Evolutionary conservation across 2,113 vertebrate genomes (phyloP).

Genomic region (Ailuropoda melanoleuca): DNA sequence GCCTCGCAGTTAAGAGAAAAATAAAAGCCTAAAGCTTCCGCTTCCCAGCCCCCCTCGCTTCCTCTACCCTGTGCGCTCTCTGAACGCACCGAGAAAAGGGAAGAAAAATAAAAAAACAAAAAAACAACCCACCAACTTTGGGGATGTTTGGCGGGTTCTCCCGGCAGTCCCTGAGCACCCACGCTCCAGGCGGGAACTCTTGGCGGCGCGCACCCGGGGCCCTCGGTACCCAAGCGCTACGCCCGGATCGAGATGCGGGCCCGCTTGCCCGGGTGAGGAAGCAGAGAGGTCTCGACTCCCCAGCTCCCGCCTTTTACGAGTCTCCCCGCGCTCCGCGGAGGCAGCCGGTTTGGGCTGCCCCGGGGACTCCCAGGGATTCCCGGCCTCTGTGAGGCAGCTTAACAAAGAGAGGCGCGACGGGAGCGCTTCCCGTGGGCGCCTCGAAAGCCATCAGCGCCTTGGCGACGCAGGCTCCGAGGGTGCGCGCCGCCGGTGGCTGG

Average conservation of each 20-base stretch:
- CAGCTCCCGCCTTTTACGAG: slow-evolving; percentile 32
- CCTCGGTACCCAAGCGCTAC: neutral
- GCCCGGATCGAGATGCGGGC: neutral
- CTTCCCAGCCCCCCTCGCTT: slow-evolving; percentile 42
- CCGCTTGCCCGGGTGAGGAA: neutral
- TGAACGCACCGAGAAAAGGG: neutral
- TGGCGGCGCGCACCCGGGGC: neutral
- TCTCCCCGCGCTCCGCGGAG: neutral
- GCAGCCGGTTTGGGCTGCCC: neutral
- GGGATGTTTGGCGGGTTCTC: neutral
- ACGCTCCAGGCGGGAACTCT: neutral
- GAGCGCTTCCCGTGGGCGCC: slow-evolving; percentile 40
- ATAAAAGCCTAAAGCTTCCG: slow-evolving; percentile 70
- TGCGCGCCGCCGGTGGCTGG: slow-evolving; percentile 45
- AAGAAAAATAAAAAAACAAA: neutral
- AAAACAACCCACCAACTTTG: slow-evolving; percentile 9
- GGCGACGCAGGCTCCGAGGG: slow-evolving; percentile 26
- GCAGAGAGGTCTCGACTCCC: neutral
- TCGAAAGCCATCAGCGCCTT: neutral
- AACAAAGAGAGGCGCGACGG: slow-evolving; percentile 67
- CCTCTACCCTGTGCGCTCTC: slow-evolving; percentile 29
- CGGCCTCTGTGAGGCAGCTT: neutral
- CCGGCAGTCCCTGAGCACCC: neutral
- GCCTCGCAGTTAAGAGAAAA: slow-evolving; percentile 55
- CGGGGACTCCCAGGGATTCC: neutral